Evolutionary conservation across 2,113 vertebrate genomes (phyloP).

Genomic region (Pitta sordida): DNA sequence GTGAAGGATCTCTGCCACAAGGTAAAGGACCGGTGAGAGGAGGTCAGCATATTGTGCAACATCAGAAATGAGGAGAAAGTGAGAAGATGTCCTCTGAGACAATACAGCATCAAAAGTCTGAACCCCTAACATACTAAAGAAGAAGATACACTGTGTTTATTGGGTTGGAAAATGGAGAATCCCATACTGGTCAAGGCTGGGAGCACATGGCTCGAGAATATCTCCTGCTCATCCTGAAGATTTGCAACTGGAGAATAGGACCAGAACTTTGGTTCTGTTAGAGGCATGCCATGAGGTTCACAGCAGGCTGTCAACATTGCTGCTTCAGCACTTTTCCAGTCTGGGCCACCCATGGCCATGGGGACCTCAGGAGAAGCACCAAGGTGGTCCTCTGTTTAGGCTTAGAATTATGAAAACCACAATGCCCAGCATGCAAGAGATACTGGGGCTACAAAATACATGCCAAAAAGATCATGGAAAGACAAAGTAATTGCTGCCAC

Average conservation of each 20-base stretch:
- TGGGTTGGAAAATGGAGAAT: neutral
- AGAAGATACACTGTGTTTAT: neutral
- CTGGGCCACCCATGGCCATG: too few relatives aligned
- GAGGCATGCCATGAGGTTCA: too few relatives aligned
- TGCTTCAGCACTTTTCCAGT: too few relatives aligned
- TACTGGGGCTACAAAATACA: too few relatives aligned
- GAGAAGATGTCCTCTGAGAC: neutral
- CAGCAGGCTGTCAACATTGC: too few relatives aligned
- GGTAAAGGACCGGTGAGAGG: neutral
- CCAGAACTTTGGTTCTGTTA: too few relatives aligned
- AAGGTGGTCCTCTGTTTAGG: too few relatives aligned
- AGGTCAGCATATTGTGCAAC: neutral
- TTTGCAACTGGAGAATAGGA: neutral
- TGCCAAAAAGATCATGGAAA: too few relatives aligned
- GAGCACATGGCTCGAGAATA: neutral
- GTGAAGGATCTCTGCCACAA: neutral
- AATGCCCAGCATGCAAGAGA: too few relatives aligned
- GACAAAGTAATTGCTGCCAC: too few relatives aligned
- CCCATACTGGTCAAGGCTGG: neutral
- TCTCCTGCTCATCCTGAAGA: neutral
- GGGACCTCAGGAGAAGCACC: too few relatives aligned
- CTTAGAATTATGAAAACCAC: too few relatives aligned
- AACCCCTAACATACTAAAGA: rapidly evolving
- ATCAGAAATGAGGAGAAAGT: neutral
- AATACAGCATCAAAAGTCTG: neutral